Conservation (phyloP, 2,888 invertebrate species). For the Teleogryllus oceanicus region DNA sequence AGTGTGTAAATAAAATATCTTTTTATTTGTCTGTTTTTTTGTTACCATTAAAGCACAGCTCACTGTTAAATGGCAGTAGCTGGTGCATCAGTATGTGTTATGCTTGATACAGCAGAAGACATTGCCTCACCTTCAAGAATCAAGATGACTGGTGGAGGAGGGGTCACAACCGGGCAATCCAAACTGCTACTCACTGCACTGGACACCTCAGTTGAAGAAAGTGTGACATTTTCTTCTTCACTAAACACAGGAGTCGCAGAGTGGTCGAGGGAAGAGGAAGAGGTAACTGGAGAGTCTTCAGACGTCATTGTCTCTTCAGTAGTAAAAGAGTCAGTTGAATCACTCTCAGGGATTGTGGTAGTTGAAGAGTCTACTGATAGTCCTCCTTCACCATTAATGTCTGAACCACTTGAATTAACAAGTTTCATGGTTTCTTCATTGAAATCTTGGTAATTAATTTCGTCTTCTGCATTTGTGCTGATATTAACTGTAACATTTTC, state of each 20-base stretch:
- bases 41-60: neutral
- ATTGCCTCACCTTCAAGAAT: constrained; percentile 74
- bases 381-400: neutral
- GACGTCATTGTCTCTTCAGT: constrained; percentile 23
- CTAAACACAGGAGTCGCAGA: constrained; percentile 33
- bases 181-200: constrained; percentile 40
- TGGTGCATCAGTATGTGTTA: neutral
- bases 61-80: neutral
- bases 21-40: neutral
- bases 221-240: constrained; percentile 38
- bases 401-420: neutral
- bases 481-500: constrained; percentile 27
- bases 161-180: constrained; percentile 52
- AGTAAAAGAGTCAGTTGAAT: constrained; percentile 12
- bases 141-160: constrained; percentile 69
- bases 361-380: neutral
- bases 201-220: constrained; percentile 39
- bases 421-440: neutral
- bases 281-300: constrained; percentile 11
- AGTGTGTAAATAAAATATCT: constrained; percentile 3
- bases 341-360: neutral
- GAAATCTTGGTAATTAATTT: neutral
- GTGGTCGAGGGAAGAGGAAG: constrained; percentile 18
- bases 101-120: constrained; percentile 4
- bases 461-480: neutral